phyloP scores from a whole-genome alignment of 2,888 invertebrate genomes.

The Philereme vetulata region DNA sequence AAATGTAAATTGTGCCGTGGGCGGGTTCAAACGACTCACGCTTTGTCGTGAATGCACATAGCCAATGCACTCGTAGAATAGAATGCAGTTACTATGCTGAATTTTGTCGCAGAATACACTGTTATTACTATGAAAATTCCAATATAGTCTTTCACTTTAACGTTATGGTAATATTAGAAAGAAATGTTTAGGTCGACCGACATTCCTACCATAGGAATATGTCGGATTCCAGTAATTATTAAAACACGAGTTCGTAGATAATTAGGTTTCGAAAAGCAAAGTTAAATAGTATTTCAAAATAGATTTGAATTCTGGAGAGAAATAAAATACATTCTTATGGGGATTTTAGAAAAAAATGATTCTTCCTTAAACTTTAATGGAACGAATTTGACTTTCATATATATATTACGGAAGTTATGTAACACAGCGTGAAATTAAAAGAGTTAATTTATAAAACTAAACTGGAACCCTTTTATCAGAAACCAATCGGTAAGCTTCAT shows the following conservation, averaged over 20 bases:
- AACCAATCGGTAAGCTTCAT: conserved; percentile 11
- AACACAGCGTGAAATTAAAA: conserved; percentile 47
- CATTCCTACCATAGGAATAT: too few relatives aligned
- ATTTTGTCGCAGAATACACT: not conserved
- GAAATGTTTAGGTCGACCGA: too few relatives aligned
- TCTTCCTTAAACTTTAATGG: not conserved
- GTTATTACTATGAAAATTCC: too few relatives aligned
- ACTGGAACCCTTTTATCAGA: conserved; percentile 27
- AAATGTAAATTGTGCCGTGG: conserved; percentile 57
- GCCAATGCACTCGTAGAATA: conserved; percentile 13
- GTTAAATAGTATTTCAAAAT: too few relatives aligned
- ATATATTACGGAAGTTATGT: conserved; percentile 20
- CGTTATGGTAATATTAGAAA: too few relatives aligned
- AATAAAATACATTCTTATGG: not conserved
- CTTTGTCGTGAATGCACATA: conserved; percentile 35
- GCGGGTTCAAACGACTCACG: conserved; percentile 44
- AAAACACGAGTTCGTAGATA: too few relatives aligned
- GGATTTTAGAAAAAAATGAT: not conserved
- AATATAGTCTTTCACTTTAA: too few relatives aligned
- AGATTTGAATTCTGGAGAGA: too few relatives aligned
- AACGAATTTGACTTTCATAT: conserved; percentile 6
- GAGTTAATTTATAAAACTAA: conserved; percentile 49
- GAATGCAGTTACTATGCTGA: conserved; percentile 1
- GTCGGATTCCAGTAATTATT: too few relatives aligned
- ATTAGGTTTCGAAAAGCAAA: too few relatives aligned